Evolutionary conservation across 2,113 vertebrate genomes (phyloP).

Genomic region (Petrocephalus zakoni): DNA sequence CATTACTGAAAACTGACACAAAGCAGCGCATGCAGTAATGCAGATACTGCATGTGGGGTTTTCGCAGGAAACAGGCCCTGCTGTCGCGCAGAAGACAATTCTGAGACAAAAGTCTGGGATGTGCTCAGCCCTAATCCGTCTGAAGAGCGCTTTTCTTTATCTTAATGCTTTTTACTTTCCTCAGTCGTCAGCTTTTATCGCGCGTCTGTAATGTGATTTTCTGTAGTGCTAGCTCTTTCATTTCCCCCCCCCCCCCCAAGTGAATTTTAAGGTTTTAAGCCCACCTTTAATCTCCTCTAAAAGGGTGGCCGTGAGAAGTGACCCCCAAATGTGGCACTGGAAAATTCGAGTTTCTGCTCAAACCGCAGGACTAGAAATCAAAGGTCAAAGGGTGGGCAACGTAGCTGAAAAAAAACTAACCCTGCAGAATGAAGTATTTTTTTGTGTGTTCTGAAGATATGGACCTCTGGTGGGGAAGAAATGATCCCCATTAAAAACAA

Average conservation of each 20-base stretch:
- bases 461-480: neutral
- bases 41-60: neutral
- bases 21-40: neutral
- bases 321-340: neutral
- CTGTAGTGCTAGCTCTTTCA: neutral
- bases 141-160: neutral
- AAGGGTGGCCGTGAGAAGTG: neutral
- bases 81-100: neutral
- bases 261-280: neutral
- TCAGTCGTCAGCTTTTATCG: neutral
- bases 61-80: neutral
- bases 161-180: neutral
- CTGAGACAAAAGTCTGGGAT: neutral
- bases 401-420: neutral
- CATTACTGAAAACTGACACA: neutral
- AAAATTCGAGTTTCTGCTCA: neutral
- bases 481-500: neutral
- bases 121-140: neutral
- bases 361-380: neutral
- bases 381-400: neutral
- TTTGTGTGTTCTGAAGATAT: neutral
- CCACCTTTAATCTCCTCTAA: neutral
- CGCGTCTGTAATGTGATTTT: neutral
- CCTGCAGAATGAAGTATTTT: neutral
- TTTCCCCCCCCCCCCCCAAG: too few species aligned